These are phyloP conservation scores for Conus canariensis DNA, from an alignment of 2,888 invertebrate species.

Conservation along the genomic window DNA sequence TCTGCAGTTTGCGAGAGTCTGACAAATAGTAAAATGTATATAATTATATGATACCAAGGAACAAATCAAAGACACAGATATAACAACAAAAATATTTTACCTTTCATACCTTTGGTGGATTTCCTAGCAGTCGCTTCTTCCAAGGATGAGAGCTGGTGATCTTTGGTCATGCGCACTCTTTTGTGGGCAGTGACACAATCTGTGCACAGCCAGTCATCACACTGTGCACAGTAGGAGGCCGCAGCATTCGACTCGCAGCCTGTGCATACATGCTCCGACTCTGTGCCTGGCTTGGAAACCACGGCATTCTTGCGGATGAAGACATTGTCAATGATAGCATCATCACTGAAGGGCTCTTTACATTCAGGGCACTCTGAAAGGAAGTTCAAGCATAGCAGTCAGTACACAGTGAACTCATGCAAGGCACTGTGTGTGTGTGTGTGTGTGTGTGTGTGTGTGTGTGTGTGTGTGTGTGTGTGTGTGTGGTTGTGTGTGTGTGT, in stretches of 20 bases:
- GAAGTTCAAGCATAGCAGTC: background rate
- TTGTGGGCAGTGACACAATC: conserved; percentile 85
- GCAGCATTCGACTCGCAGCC: conserved; percentile 91
- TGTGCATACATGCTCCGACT: conserved; percentile 82
- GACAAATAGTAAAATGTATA: too few species aligned
- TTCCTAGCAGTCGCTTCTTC: conserved; percentile 46
- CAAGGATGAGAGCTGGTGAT: conserved; percentile 73
- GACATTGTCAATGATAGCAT: conserved; percentile 49
- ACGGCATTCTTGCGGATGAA: conserved; percentile 46
- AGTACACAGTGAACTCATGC: too few species aligned
- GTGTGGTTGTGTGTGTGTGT: conserved; percentile 4
- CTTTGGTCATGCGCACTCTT: conserved; percentile 71
- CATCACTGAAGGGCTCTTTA: conserved; percentile 53
- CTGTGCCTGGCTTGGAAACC: conserved; percentile 43
- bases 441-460: too few species aligned
- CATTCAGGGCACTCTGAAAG: conserved; percentile 51
- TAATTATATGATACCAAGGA: too few species aligned
- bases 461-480: background rate
- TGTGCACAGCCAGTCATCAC: conserved; percentile 94
- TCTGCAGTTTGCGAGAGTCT: too few species aligned
- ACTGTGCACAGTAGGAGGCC: conserved; percentile 91
- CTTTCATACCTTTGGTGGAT: background rate
- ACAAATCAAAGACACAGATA: too few species aligned
- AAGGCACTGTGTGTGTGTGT: too few species aligned
- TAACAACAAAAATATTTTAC: too few species aligned